Evolutionary conservation across 2,888 invertebrate genomes (phyloP).

Genomic region (Gnatocerus cornutus): DNA sequence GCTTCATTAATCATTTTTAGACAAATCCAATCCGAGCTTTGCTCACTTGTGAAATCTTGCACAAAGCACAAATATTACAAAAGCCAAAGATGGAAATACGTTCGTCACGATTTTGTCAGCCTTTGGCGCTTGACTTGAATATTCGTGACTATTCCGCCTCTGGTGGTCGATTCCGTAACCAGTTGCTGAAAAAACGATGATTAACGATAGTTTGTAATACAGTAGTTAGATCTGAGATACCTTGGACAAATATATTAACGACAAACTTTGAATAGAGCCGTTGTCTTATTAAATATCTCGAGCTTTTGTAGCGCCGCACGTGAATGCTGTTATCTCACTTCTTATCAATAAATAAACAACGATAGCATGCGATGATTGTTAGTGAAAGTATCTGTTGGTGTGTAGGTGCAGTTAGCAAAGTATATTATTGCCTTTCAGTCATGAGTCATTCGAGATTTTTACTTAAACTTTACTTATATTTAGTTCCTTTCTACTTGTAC

Average conservation of each 20-base stretch:
- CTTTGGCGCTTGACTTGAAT: constrained; percentile 56
- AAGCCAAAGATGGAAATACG: constrained; percentile 31
- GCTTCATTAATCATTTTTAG: constrained; percentile 34
- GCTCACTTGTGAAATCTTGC: constrained; percentile 4
- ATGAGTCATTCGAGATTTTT: constrained; percentile 54
- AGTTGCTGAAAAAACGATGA: constrained; percentile 56
- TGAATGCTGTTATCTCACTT: constrained; percentile 45
- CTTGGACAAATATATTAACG: constrained; percentile 64
- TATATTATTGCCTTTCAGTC: constrained; percentile 55
- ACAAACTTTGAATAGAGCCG: constrained; percentile 67
- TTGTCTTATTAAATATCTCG: constrained; percentile 60
- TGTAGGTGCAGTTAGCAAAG: constrained; percentile 55
- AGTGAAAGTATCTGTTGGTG: constrained; percentile 51
- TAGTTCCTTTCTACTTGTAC: constrained; percentile 54
- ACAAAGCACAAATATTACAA: constrained; percentile 13
- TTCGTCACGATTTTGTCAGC: constrained; percentile 60
- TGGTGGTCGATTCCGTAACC: constrained; percentile 63
- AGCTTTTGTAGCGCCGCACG: constrained; percentile 41
- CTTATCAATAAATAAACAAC: constrained; percentile 42
- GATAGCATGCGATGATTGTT: constrained; percentile 50
- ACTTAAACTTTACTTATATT: constrained; percentile 49
- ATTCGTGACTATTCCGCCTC: constrained; percentile 64
- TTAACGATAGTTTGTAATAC: constrained; percentile 64
- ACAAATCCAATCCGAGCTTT: constrained; percentile 18
- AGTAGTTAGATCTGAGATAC: constrained; percentile 66